Evolutionary conservation across 2,113 vertebrate genomes (phyloP), one percentile per base, ranked within the genome.

Genomic region (Heterocephalus glaber): DNA sequence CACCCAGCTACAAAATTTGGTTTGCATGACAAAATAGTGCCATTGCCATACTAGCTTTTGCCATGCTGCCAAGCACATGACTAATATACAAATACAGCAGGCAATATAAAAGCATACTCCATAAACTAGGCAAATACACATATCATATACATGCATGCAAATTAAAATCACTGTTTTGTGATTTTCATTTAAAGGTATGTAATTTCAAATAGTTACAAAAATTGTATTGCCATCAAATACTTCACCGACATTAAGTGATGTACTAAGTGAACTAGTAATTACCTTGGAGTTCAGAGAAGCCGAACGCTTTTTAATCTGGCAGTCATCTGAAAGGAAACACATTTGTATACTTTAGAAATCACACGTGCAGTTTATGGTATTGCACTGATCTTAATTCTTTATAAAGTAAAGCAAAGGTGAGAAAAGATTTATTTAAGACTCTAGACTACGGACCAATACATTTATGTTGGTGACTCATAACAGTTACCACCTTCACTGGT

Each of bases 221-320:
- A 47, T 41, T 94, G 61, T 20, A 9, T 79, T 35, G 47, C 49
- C 28, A 56, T 1, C 22, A 52, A 93, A 19, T 47, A 79, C 68
- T 70, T 76, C 20, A 52, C 58, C 72, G 72, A 86, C 58, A 84
- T 41, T 19, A 60, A 84, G 63, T 38, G 22, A 86, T 24, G 68
- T 56, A n/a, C 33, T 14, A 72, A 88, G 82, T 56, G 20, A 89
- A 49, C 74, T 22, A 58, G 30, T 33, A 89, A 47, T 97, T 98
- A 99, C 98, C 98, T 99, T 98, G 49, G 98, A 98, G 90, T 98
- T 99, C 77, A 98, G 98, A 35, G 99, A 96, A 74, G 98, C 90
- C 22, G 98, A 83, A n/a, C 97, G 98, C 88, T 99, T 99, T 97
- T 99, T 99, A 95, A 98, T 98, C 0, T 97, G 98, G 94, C 99